Conservation (phyloP, 1,140 invertebrate species). For the Bombus waltoni region DNA sequence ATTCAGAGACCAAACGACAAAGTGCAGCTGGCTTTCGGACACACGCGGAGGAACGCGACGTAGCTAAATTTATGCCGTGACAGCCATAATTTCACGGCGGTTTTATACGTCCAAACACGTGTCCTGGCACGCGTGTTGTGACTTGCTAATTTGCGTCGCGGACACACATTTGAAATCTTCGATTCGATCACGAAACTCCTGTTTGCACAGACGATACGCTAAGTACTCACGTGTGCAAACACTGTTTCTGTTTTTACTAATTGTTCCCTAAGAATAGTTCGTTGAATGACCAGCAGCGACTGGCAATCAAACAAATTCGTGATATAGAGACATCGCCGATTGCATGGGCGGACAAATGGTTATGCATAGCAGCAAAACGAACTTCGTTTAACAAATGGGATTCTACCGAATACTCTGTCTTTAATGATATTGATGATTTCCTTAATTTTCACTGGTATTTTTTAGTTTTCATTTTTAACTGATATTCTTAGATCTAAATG, state of each 20-base stretch:
- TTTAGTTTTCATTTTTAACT: not conserved
- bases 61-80: constrained; percentile 46
- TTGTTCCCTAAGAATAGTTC: constrained; percentile 22
- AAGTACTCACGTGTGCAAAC: constrained; percentile 43
- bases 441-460: not conserved
- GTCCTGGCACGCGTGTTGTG: constrained; percentile 32
- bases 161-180: not conserved
- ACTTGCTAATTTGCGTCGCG: constrained; percentile 33
- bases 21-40: constrained; percentile 30
- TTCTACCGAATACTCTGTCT: not conserved
- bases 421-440: not conserved
- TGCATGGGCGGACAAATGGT: not conserved
- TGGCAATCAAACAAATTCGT: not conserved
- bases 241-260: constrained; percentile 21
- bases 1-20: constrained; percentile 5
- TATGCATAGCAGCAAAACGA: not conserved
- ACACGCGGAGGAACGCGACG: not conserved
- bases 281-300: not conserved
- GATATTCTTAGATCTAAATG: not conserved
- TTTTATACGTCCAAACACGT: constrained; percentile 19
- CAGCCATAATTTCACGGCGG: constrained; percentile 40
- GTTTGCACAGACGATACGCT: constrained; percentile 11
- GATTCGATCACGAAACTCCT: constrained; percentile 9
- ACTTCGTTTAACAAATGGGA: not conserved
- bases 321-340: not conserved